Percentiles rank a stretch among this genome's conserved stretches.
These are phyloP conservation scores for Montipora cactus DNA, from an alignment of 64 coral and sea anemone genomes.

Conservation along the genomic window DNA sequence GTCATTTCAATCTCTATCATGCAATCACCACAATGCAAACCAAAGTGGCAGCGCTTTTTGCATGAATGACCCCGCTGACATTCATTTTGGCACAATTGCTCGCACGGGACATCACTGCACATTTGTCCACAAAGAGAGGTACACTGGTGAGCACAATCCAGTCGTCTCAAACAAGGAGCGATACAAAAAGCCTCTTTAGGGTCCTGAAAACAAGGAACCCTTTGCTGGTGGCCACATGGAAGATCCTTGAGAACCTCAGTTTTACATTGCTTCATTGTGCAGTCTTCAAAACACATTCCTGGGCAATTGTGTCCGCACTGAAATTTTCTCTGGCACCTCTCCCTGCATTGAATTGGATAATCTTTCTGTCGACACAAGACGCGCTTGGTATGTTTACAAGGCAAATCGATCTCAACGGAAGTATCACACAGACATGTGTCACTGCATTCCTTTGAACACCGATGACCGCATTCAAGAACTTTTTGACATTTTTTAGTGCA, in stretches of 20 bases:
- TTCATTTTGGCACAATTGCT: background rate
- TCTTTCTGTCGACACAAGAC: slow-evolving; percentile 33
- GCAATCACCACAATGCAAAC: slow-evolving; percentile 6
- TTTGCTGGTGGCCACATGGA: slow-evolving; percentile 59
- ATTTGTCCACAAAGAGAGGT: background rate
- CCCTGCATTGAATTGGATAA: slow-evolving; percentile 5
- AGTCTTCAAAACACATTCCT: slow-evolving; percentile 24
- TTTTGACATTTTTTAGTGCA: slow-evolving; percentile 31
- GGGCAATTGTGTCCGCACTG: slow-evolving; percentile 66
- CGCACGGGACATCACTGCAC: background rate
- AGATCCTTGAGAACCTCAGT: background rate
- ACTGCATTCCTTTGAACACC: slow-evolving; percentile 42
- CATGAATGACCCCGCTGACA: slow-evolving; percentile 40
- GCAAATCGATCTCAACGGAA: background rate
- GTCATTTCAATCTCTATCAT: background rate
- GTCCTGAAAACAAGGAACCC: slow-evolving; percentile 50
- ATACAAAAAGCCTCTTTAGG: slow-evolving; percentile 29
- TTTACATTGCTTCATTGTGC: background rate
- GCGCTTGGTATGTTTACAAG: slow-evolving; percentile 26
- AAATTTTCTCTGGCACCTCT: slow-evolving; percentile 29
- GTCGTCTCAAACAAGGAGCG: background rate
- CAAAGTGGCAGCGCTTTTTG: slow-evolving; percentile 20
- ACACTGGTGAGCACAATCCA: slow-evolving; percentile 59
- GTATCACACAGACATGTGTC: slow-evolving; percentile 42
- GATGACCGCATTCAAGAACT: slow-evolving; percentile 51